Conservation (phyloP, 2,888 invertebrate species). For the Acleris sparsana region DNA sequence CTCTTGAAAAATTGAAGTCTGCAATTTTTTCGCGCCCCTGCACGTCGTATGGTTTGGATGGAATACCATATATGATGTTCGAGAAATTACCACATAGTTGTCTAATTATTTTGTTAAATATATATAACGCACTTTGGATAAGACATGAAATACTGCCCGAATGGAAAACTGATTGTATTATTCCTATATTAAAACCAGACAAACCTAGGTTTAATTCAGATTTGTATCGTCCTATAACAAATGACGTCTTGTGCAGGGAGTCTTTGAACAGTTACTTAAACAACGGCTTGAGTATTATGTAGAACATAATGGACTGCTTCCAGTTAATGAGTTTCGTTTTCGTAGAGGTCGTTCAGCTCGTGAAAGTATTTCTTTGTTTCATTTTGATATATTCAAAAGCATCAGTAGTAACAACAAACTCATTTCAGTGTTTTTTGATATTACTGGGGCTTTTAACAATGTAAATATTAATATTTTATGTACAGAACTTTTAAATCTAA, state of each 20-base stretch:
- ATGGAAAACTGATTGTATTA: too few relatives aligned
- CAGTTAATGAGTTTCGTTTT: not conserved
- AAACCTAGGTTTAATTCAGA: not conserved
- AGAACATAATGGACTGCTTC: not conserved
- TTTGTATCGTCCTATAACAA: not conserved
- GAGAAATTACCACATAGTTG: not conserved
- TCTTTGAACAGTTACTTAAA: not conserved
- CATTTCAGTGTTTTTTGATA: not conserved
- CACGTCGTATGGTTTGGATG: too few relatives aligned
- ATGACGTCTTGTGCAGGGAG: not conserved
- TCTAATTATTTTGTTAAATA: not conserved
- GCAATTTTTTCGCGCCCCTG: not conserved
- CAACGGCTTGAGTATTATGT: not conserved
- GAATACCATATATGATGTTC: not conserved
- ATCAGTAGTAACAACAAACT: not conserved
- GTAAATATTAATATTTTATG: too few relatives aligned
- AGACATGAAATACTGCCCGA: too few relatives aligned
- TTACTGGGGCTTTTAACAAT: not conserved
- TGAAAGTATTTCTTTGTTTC: not conserved
- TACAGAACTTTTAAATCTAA: too few relatives aligned
- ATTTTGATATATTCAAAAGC: not conserved
- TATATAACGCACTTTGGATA: too few relatives aligned
- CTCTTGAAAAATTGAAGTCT: slow-evolving; percentile 1
- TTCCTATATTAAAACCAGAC: not conserved
- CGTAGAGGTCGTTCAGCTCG: not conserved